phyloP scores from a whole-genome alignment of 2,113 vertebrate species.

The Azemiops feae region DNA sequence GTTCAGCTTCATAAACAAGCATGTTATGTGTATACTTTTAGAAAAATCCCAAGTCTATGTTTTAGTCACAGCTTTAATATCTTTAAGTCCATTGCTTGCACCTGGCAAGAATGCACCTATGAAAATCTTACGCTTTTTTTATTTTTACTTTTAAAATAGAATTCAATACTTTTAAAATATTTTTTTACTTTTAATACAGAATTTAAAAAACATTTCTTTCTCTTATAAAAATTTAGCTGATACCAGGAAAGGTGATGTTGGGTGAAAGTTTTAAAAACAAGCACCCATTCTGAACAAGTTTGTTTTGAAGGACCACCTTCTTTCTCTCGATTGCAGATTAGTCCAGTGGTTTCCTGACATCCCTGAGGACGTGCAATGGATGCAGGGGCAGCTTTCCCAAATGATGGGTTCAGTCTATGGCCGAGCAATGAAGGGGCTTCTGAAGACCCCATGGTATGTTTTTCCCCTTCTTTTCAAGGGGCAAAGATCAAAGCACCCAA shows the following conservation, averaged over 20 bases:
- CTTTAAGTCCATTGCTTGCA: background rate
- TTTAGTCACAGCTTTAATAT: background rate
- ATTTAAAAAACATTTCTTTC: background rate
- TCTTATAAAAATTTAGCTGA: background rate
- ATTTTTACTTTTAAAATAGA: background rate
- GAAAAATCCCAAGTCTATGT: background rate
- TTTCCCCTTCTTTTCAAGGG: background rate
- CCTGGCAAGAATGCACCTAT: background rate
- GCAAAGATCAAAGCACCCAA: no score
- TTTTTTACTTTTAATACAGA: background rate
- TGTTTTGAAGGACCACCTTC: background rate
- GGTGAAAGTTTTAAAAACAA: background rate
- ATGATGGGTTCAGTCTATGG: slow-evolving; percentile 74
- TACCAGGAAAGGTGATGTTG: background rate
- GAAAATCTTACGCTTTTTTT: background rate
- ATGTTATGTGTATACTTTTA: background rate
- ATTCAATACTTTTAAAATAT: background rate
- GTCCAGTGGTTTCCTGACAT: slow-evolving; percentile 89
- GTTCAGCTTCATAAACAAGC: background rate
- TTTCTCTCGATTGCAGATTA: slow-evolving; percentile 66
- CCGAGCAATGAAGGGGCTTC: slow-evolving; percentile 69
- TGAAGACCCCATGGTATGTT: slow-evolving; percentile 51
- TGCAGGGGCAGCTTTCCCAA: slow-evolving; percentile 68
- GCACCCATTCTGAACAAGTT: background rate
- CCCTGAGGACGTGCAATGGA: slow-evolving; percentile 81